Conservation (phyloP, 2,797 vertebrate genomes). For the Microchirus variegatus region DNA sequence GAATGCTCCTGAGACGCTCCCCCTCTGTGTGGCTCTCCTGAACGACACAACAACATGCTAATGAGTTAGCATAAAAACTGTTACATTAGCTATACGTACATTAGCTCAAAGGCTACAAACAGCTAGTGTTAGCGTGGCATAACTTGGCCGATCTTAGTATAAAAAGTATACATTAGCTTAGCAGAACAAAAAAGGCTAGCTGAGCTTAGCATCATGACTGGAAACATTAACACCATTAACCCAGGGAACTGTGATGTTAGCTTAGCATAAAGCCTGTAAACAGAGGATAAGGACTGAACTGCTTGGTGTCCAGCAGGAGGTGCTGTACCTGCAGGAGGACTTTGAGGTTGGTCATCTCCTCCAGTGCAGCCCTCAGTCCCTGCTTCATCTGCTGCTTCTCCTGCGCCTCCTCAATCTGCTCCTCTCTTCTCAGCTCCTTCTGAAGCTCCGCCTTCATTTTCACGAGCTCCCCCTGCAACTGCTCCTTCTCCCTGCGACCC, state of each 20-base stretch:
- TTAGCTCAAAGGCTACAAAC: too few relatives aligned
- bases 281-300: background rate
- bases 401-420: slow-evolving; percentile 29
- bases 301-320: background rate
- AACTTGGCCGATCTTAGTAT: too few relatives aligned
- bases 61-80: background rate
- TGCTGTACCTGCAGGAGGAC: slow-evolving; percentile 61
- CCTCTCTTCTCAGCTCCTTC: slow-evolving; percentile 17
- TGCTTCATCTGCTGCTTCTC: slow-evolving; percentile 64
- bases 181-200: too few relatives aligned
- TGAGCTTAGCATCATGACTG: too few relatives aligned
- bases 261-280: background rate
- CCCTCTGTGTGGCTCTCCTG: slow-evolving; percentile 71
- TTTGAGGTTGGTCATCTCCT: slow-evolving; percentile 70
- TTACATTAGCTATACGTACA: too few relatives aligned
- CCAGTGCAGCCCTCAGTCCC: slow-evolving; percentile 54
- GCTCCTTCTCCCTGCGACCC: slow-evolving; percentile 1
- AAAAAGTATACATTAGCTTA: too few relatives aligned
- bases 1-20: slow-evolving; percentile 56
- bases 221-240: too few relatives aligned
- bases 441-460: slow-evolving; percentile 11
- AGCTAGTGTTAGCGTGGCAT: too few relatives aligned
- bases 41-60: background rate
- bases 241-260: too few relatives aligned
- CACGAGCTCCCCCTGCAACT: background rate